These are phyloP conservation scores for Standfussiana lucernea DNA, from an alignment of 2,888 invertebrate species.

Conservation along the genomic window DNA sequence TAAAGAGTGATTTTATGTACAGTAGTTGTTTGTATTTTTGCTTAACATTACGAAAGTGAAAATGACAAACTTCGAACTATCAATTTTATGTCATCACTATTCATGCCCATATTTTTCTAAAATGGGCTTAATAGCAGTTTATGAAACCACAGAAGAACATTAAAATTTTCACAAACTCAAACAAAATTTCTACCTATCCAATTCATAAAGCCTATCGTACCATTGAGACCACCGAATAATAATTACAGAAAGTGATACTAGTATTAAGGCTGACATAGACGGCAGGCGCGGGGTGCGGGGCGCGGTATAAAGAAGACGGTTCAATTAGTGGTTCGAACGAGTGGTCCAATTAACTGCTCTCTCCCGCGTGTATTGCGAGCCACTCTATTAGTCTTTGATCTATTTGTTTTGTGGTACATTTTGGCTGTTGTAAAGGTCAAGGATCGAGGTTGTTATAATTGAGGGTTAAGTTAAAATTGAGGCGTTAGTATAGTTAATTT, in stretches of 20 bases:
- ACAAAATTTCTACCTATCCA: not conserved
- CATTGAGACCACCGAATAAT: slow-evolving; percentile 57
- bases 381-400: slow-evolving; percentile 58
- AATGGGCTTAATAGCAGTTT: not conserved
- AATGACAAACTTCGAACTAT: too few species aligned
- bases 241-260: slow-evolving; percentile 46
- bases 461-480: not conserved
- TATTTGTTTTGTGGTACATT: slow-evolving; percentile 57
- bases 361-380: slow-evolving; percentile 58
- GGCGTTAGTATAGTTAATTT: slow-evolving; percentile 7
- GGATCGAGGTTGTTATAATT: slow-evolving; percentile 37
- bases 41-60: too few species aligned
- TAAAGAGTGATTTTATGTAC: not conserved
- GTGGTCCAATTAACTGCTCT: slow-evolving; percentile 63
- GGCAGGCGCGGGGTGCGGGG: slow-evolving; percentile 26
- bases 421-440: slow-evolving; percentile 33
- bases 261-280: slow-evolving; percentile 43
- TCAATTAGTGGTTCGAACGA: slow-evolving; percentile 64
- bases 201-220: slow-evolving; percentile 44
- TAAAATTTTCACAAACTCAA: not conserved
- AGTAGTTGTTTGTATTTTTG: not conserved
- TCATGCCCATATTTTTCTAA: too few species aligned
- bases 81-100: not conserved
- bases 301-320: slow-evolving; percentile 61
- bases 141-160: not conserved